Conservation (phyloP, 2,113 vertebrate species). For the Channa argus region DNA sequence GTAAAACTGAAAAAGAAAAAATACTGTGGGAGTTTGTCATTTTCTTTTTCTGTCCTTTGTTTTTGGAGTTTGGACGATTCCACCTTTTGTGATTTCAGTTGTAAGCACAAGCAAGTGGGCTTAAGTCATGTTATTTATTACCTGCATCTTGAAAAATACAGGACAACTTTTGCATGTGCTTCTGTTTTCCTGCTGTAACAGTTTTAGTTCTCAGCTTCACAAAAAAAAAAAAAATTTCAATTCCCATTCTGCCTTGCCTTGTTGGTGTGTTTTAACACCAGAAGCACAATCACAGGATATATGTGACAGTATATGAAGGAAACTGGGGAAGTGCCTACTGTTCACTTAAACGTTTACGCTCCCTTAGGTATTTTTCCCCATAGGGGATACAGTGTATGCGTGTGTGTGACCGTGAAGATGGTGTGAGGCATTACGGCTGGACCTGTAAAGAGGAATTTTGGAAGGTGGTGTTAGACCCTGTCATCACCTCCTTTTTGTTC, state of each 20-base stretch:
- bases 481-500: constrained; percentile 68
- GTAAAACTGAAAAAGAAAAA: not conserved
- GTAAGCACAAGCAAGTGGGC: not conserved
- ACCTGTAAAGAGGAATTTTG: constrained; percentile 66
- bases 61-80: not conserved
- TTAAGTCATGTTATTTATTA: not conserved
- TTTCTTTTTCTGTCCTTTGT: not conserved
- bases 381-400: constrained; percentile 33
- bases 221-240: not conserved
- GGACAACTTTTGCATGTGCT: not conserved
- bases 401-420: constrained; percentile 51
- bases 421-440: constrained; percentile 64
- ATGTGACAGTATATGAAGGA: constrained; percentile 33
- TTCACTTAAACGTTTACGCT: constrained; percentile 52
- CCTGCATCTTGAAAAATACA: not conserved
- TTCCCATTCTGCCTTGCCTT: not conserved
- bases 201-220: not conserved
- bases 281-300: constrained; percentile 18
- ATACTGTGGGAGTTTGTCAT: not conserved
- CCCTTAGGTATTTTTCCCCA: constrained; percentile 26
- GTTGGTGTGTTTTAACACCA: constrained; percentile 14
- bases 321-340: constrained; percentile 57
- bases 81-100: too few species aligned
- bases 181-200: not conserved
- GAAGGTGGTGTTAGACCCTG: constrained; percentile 62